Evolutionary conservation across 1,140 invertebrate species (phyloP), one percentile per base, ranked within the genome.

Genomic region (Forficula auricularia): DNA sequence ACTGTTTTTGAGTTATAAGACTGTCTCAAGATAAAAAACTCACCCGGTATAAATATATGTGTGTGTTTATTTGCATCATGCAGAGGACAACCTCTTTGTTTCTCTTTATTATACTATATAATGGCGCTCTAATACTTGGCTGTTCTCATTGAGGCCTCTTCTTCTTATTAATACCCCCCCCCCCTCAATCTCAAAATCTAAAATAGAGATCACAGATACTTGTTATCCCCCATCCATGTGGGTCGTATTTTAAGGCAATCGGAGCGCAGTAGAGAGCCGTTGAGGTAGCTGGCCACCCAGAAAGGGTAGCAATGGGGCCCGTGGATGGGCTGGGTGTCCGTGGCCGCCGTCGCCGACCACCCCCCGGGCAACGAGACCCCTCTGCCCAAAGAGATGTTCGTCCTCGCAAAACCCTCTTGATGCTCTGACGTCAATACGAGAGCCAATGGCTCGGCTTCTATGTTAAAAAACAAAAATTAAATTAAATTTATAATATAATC

Each of bases 151-250:
- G n/a, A n/a, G n/a, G n/a, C n/a, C n/a, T n/a, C n/a, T n/a, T n/a
- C n/a, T n/a, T n/a, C n/a, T n/a, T n/a, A n/a, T n/a, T n/a, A n/a
- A n/a, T n/a, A n/a, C n/a, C n/a, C n/a, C n/a, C n/a, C n/a, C n/a
- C n/a, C n/a, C n/a, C n/a, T n/a, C n/a, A n/a, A n/a, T n/a, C n/a
- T n/a, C n/a, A n/a, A n/a, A n/a, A n/a, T n/a, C n/a, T n/a, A n/a
- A n/a, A n/a, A n/a, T n/a, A n/a, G n/a, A n/a, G n/a, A n/a, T n/a
- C n/a, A n/a, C n/a, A n/a, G n/a, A n/a, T 54, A 72, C 72, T 65
- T 73, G 36, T 67, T 55, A 38, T 72, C 64, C 40, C 64, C 59
- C 75, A 80, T 79, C 77, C 76, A 79, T 3, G 67, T 70, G 0
- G 74, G 75, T 50, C 71, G 65, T 27, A 75, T 71, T 49, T 65